Base-by-base conservation (phyloP, 2,888 invertebrate species). In the Sarcophaga carnaria region DNA sequence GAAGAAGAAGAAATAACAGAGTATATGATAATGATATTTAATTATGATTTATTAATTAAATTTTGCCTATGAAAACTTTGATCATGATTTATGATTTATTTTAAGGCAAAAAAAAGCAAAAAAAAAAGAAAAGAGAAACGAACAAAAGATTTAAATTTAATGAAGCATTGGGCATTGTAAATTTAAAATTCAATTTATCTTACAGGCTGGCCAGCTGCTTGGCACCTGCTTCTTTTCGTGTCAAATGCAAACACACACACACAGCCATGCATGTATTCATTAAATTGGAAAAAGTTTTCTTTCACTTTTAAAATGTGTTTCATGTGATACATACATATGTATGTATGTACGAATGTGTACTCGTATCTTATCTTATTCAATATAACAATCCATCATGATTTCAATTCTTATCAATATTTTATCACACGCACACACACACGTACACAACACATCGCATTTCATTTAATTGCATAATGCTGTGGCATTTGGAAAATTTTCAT, bases 31-130 rank as follows among this genome's bases (percentile, higher is more conserved):
- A 54, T 54, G 12, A 54, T 20, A 62, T 83, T 80, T 80, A 76
- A 80, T 76, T 84, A 71, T 80, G 80, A 83, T 72, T 71, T 70
- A 79, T 75, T 83, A 64, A 66, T 63, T 45, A 49, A 10, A 69
- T 62, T 22, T 49, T 79, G 72, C 8, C 37, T 22, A 62, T 10
- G 45, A 72, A 75, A 66, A 76, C 12, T 59, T 67, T 45, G 17
- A 69, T 66, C 17, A 8, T 67, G 27, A 76, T 76, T 75, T 84
- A 70, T 79, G 47, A 27, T 74, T 62, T 17, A 54, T 54, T 54
- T 54, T 12, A 54, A 54, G 54, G 4, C 8, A 37, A 8, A 10
- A 37, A 37, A 37, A 37, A 10, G 0, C 37, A 37, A 10, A 37
- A 37, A 37, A 37, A 27, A 4, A 25, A 25, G 3, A 25, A 6